Base-by-base conservation (phyloP, 2,797 vertebrate species). In the Liasis olivaceus region DNA sequence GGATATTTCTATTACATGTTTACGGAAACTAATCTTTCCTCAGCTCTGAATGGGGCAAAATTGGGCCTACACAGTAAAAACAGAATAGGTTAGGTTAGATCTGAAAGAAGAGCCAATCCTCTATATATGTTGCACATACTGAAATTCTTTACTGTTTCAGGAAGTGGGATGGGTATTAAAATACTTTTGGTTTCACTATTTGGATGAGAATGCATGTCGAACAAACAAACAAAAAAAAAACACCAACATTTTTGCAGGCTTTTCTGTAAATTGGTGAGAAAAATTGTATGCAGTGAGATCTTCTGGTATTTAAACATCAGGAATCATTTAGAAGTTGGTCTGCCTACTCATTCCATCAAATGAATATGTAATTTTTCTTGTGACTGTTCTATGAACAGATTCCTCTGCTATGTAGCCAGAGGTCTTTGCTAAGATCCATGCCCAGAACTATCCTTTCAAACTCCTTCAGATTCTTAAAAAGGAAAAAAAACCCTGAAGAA, bases 281-380 rank as follows among this genome's bases (percentile, higher is more conserved):
- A 92, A 93, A 42, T 69, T 24, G 7, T 15, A 58, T 20, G 8
- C 62, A 69, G 20, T 69, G 17, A 20, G 6, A 4, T 56, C 36
- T 69, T 90, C 28, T 22, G 64, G 31, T 31, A 22, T 90, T 59
- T 87, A 87, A 63, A 93, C 85, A 93, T 63, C 64, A 60, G 56
- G 85, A 87, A 69, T 22, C 14, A 87, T 85, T 89, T 92, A 92
- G 88, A 85, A 17, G 28, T 86, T 15, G 31, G 15, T 59, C 36
- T 51, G 88, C 88, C 60, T 90, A 85, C 88, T 92, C 60, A 92
- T 85, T 85, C 72, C 69, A 36, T 42, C 36, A 47, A 15, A 89
- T 9, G 64, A 89, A 58, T 58, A 66, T 69, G 26, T 47, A 60
- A 15, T 51, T 84, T 36, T 92, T 66, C 87, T 66, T 59, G 60